These are phyloP conservation scores for Gavialis gangeticus DNA, from an alignment of 2,113 vertebrate species.

Conservation along the genomic window DNA sequence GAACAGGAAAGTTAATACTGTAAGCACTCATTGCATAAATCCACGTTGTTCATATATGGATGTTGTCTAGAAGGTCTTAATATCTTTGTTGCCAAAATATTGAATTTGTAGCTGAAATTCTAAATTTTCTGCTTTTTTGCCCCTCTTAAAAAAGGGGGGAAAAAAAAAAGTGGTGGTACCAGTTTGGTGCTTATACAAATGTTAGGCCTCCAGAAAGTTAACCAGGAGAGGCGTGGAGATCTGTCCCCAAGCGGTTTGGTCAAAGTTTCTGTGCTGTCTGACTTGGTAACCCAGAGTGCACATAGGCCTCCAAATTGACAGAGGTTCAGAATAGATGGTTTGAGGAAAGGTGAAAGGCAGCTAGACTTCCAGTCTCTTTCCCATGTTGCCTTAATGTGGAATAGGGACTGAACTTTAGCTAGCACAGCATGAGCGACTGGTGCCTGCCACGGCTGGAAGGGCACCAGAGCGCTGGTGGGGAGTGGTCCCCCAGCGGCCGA, in stretches of 20 bases:
- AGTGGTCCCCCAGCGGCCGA: too few species aligned
- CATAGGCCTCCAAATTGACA: not conserved
- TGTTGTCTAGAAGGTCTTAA: not conserved
- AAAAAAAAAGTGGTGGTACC: rapidly evolving
- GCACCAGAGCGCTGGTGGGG: too few species aligned
- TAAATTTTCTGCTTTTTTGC: not conserved
- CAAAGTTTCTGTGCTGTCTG: rapidly evolving
- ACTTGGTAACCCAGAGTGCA: not conserved
- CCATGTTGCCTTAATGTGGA: not conserved
- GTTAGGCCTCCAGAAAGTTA: not conserved
- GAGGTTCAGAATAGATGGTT: rapidly evolving
- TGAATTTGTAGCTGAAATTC: not conserved
- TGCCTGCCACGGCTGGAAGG: too few species aligned
- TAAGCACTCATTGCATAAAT: not conserved
- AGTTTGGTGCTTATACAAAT: rapidly evolving
- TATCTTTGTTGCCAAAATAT: not conserved
- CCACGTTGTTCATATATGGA: not conserved
- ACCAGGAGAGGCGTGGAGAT: not conserved
- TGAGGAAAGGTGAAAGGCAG: not conserved
- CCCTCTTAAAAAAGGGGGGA: not conserved
- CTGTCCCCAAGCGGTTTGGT: not conserved
- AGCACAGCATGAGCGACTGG: too few species aligned
- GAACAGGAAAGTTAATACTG: not conserved
- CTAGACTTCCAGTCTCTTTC: not conserved
- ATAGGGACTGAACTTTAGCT: too few species aligned